Evolutionary conservation across 2,113 vertebrate genomes (phyloP), one percentile per base, ranked within the genome.

Genomic region (Cervus canadensis): DNA sequence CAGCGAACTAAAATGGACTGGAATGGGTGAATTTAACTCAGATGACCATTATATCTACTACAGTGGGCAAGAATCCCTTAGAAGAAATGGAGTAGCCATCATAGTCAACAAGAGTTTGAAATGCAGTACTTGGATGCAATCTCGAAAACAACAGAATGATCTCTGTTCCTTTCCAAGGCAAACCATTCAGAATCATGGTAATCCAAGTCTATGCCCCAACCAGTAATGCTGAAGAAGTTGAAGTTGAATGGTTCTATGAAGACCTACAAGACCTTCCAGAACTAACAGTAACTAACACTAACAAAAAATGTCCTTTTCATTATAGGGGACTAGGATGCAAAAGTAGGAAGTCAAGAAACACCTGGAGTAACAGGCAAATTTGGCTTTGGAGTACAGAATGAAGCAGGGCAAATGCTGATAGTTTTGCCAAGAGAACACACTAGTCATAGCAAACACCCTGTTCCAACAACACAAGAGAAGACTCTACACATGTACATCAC

Each of bases 71-170:
- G 19, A 36, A 36, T 71, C n/a, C n/a, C 67, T 71, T 71, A 71
- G 19, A 71, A 23, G n/a, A 40, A 71, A 71, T 40, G 67, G 9
- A 71, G 5, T 71, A 71, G 64, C 64, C n/a, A 71, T 23, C n/a
- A 40, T 36, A 23, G 67, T 71, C n/a, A 71, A 71, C 67, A 40
- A 71, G 67, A 71, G 67, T 71, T 71, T 71, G 67, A 71, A 71
- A 71, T 71, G n/a, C 19, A 71, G n/a, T 23, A 40, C 5, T 40
- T 23, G 67, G 19, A 71, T 12, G 67, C 67, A 71, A 3, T 71
- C 19, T 71, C 0, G 2, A 71, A 71, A 71, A 40, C 0, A 0
- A 36, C 19, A 71, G n/a, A 36, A 71, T 23, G n/a, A 71, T 40
- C n/a, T 71, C 67, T 23, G n/a, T 71, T 36, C 0, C 9, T 71